These are phyloP conservation scores for Agonopterix subpropinquella DNA, from an alignment of 2,888 invertebrate species.

Conservation along the genomic window DNA sequence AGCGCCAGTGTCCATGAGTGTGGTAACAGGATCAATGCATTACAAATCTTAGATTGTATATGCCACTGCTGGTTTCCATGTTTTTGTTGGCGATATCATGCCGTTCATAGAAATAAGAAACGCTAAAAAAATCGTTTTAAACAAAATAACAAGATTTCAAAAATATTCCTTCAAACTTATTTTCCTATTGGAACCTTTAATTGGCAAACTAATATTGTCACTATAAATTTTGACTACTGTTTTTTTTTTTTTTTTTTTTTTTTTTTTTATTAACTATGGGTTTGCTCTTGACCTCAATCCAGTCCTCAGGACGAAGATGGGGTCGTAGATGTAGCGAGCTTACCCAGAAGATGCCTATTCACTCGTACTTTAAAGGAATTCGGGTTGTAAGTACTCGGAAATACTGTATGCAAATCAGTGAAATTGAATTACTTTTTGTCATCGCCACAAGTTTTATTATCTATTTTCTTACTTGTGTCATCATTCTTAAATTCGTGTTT, in stretches of 20 bases:
- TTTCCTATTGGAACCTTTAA: background rate
- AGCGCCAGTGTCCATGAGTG: too few relatives aligned
- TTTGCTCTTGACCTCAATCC: too few relatives aligned
- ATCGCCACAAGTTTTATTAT: conserved; percentile 32
- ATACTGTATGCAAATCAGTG: conserved; percentile 2
- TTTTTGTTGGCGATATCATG: conserved; percentile 4
- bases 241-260: too few relatives aligned
- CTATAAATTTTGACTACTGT: conserved; percentile 3
- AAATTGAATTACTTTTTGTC: conserved; percentile 34
- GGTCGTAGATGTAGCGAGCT: too few relatives aligned
- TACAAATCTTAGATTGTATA: conserved; percentile 6
- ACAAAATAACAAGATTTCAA: conserved; percentile 41
- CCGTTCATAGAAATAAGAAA: conserved; percentile 34
- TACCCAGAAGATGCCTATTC: too few relatives aligned
- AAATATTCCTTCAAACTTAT: conserved; percentile 21
- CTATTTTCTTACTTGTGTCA: conserved; percentile 36
- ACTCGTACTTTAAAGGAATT: too few relatives aligned
- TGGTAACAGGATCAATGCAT: background rate
- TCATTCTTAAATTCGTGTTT: conserved; percentile 34
- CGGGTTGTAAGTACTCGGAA: too few relatives aligned
- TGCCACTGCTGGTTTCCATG: too few relatives aligned
- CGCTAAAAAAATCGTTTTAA: conserved; percentile 34
- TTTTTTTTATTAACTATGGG: too few relatives aligned
- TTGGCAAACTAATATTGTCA: background rate
- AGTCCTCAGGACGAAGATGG: too few relatives aligned